Evolutionary conservation across 1,140 invertebrate species (phyloP).

Genomic region (Lordiphosa clarofinis): DNA sequence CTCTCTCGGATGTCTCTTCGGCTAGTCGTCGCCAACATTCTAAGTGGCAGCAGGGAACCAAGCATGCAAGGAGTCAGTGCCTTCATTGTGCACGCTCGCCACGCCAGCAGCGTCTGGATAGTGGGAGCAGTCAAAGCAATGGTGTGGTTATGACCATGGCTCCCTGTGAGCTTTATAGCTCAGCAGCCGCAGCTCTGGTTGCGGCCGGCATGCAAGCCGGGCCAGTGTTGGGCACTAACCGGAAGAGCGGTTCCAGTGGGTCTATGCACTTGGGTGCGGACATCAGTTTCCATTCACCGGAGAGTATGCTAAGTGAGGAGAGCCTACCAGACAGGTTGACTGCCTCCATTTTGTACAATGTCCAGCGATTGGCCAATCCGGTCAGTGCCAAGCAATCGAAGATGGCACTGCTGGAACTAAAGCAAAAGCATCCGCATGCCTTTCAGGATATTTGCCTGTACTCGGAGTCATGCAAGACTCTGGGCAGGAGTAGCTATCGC

Average conservation of each 20-base stretch:
- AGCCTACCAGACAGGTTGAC: conserved; percentile 72
- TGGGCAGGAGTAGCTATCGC: conserved; percentile 90
- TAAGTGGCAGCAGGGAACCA: conserved; percentile 55
- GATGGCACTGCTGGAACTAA: conserved; percentile 87
- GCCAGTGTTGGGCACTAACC: conserved; percentile 21
- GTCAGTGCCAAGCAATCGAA: conserved; percentile 85
- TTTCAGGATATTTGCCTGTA: conserved; percentile 96
- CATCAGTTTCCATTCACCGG: conserved; percentile 74
- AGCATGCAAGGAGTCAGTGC: conserved; percentile 66
- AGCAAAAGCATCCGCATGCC: conserved; percentile 90
- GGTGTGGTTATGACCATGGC: conserved; percentile 20
- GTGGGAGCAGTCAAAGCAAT: conserved; percentile 21
- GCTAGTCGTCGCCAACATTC: conserved; percentile 51
- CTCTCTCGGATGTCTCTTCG: conserved; percentile 70
- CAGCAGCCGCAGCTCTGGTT: conserved; percentile 47
- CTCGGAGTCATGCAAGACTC: conserved; percentile 91
- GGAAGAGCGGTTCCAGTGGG: conserved; percentile 21
- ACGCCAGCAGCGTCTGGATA: conserved; percentile 43
- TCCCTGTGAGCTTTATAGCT: conserved; percentile 56
- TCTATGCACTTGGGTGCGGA: conserved; percentile 50
- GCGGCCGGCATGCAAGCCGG: conserved; percentile 52
- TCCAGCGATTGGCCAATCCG: conserved; percentile 85
- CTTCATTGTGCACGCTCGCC: conserved; percentile 61
- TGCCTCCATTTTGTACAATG: conserved; percentile 83
- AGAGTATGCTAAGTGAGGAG: conserved; percentile 77